phyloP scores from a whole-genome alignment of 2,888 invertebrate species.

The Drosophila diplacantha region DNA sequence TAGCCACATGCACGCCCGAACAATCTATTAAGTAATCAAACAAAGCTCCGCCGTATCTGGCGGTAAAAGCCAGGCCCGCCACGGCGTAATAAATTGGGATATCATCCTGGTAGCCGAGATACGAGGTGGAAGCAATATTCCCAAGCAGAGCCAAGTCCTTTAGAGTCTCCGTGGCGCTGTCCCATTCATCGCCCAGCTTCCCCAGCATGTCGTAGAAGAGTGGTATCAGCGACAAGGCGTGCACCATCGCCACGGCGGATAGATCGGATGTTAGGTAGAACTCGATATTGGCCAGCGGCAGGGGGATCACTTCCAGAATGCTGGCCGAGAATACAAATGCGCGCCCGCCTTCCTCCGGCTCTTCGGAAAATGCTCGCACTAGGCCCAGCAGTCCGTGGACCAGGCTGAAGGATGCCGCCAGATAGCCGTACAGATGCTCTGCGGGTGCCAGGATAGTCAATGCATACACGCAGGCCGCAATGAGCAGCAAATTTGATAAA shows the following conservation, averaged over 20 bases:
- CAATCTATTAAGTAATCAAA: slow-evolving; percentile 3
- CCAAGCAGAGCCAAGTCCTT: slow-evolving; percentile 61
- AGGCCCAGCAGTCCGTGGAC: slow-evolving; percentile 59
- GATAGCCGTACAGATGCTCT: slow-evolving; percentile 55
- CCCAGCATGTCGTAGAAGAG: slow-evolving; percentile 59
- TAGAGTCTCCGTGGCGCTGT: slow-evolving; percentile 44
- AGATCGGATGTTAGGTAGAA: slow-evolving; percentile 52
- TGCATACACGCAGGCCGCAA: slow-evolving; percentile 51
- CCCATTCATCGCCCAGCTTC: slow-evolving; percentile 49
- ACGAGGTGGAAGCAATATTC: slow-evolving; percentile 59
- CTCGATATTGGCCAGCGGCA: slow-evolving; percentile 68
- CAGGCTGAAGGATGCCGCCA: slow-evolving; percentile 57
- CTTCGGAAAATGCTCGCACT: slow-evolving; percentile 23
- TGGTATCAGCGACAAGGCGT: slow-evolving; percentile 59
- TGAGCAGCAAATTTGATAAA: slow-evolving; percentile 34
- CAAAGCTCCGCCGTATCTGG: slow-evolving; percentile 13
- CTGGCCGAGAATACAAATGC: slow-evolving; percentile 42
- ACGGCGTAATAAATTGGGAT: slow-evolving; percentile 48
- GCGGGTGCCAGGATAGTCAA: slow-evolving; percentile 43
- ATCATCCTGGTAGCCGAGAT: slow-evolving; percentile 50
- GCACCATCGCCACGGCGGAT: slow-evolving; percentile 54
- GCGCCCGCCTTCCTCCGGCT: slow-evolving; percentile 16
- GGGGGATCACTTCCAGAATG: slow-evolving; percentile 56
- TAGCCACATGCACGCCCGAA: slow-evolving; percentile 3
- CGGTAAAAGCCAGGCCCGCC: slow-evolving; percentile 44